A percentile compares a stretch with the other conserved stretches of the same genome.
phyloP scores from a whole-genome alignment of 2,113 vertebrate species.

The Xerus inauris region DNA sequence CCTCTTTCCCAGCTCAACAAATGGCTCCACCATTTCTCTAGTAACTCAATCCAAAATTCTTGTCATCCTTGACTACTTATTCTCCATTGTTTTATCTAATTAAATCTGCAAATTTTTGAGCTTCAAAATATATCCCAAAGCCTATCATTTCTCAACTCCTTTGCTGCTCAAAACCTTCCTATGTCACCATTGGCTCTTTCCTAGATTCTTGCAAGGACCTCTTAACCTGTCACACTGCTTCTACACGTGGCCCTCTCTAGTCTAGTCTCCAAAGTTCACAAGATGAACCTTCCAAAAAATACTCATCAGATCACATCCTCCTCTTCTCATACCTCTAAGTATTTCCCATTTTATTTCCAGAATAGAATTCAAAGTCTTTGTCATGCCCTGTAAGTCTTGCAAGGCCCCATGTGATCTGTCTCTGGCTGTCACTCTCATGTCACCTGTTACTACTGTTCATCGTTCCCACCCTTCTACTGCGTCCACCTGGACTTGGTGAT shows the following conservation, averaged over 20 bases:
- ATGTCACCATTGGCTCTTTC: not conserved
- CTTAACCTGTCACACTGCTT: rapidly evolving
- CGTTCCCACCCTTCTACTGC: not conserved
- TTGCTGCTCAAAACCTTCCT: not conserved
- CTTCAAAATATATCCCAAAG: not conserved
- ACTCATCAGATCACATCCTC: not conserved
- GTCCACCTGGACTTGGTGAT: not conserved
- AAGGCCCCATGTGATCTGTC: not conserved
- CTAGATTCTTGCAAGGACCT: not conserved
- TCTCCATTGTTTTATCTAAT: not conserved
- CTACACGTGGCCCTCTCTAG: not conserved
- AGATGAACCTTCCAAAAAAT: not conserved
- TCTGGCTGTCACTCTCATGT: not conserved
- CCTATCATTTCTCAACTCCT: not conserved
- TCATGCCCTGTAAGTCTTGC: not conserved
- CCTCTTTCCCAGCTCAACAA: not conserved
- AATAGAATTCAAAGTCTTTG: not conserved
- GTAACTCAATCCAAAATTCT: not conserved
- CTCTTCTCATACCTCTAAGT: not conserved
- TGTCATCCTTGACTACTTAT: not conserved
- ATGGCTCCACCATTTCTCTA: not conserved
- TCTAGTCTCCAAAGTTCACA: not conserved
- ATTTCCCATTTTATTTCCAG: not conserved
- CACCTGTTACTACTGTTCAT: not conserved
- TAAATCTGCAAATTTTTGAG: not conserved